phyloP scores from a whole-genome alignment of 2,797 vertebrate genomes.

The Amphiprion clarkii region DNA sequence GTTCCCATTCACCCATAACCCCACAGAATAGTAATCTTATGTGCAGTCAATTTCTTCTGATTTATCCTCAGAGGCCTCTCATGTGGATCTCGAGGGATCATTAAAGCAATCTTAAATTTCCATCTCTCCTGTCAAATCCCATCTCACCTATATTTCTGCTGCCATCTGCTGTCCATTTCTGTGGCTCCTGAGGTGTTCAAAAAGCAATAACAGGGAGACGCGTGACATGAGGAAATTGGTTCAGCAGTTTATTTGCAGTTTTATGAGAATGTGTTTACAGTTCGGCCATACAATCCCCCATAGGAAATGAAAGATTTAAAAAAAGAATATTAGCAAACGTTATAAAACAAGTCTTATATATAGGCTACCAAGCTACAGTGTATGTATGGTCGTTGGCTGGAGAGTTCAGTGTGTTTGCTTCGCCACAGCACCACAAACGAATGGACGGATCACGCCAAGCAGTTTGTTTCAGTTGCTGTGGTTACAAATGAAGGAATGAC shows the following conservation, averaged over 20 bases:
- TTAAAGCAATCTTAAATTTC: constrained; percentile 7
- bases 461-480: constrained; percentile 25
- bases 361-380: constrained; percentile 57
- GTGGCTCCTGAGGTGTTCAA: not conserved
- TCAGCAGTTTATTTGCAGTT: constrained; percentile 79
- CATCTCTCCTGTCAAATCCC: constrained; percentile 1
- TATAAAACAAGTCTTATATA: constrained; percentile 72
- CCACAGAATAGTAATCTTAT: too few species aligned
- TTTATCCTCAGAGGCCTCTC: not conserved
- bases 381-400: constrained; percentile 43
- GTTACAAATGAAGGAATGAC: constrained; percentile 32
- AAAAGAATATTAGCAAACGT: constrained; percentile 69
- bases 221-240: constrained; percentile 49
- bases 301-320: constrained; percentile 63
- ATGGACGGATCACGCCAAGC: constrained; percentile 28
- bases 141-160: constrained; percentile 61
- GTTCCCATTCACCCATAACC: constrained; percentile 1
- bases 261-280: constrained; percentile 74
- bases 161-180: constrained; percentile 74
- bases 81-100: too few species aligned
- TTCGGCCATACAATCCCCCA: constrained; percentile 61
- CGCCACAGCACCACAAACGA: constrained; percentile 44
- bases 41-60: not conserved
- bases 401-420: constrained; percentile 37
- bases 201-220: constrained; percentile 45